Evolutionary conservation across 2,797 vertebrate species (phyloP), one percentile per base, ranked within the genome.

Genomic region (Gymnothorax reevesii): DNA sequence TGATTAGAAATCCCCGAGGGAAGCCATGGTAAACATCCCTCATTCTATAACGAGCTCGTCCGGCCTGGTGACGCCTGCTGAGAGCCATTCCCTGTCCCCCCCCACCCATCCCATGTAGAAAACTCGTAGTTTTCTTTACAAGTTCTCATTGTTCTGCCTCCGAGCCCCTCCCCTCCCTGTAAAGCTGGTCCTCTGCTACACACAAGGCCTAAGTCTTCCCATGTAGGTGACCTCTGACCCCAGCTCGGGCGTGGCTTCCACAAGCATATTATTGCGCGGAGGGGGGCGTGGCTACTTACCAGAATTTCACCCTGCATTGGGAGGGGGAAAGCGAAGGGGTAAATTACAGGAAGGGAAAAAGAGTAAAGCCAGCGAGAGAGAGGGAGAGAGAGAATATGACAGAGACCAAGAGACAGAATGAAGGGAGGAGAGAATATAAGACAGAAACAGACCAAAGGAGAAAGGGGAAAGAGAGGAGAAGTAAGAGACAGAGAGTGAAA

Each of bases 221-320:
- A 92, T 87, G 73, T 85, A 92, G 94, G 84, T 90, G 93, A 94
- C 93, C 94, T 94, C 94, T 95, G 94, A 92, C 90, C 90, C 91
- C 88, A 89, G 89, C 90, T 91, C 94, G 91, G 93, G 90, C 88
- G 88, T 88, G 88, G 91, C 90, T 94, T 92, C 92, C 91, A 92
- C 90, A 89, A 92, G 88, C 59, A 25, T 64, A 60, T 54, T 85
- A 82, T 17, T 89, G 89, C 52, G 69, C 57, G 62, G 64, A 69
- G 62, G 82, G 85, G 62, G 55, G 80, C 87, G 89, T 82, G 92
- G 93, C 97, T 99, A 99, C 98, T 99, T 98, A 99, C 98, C 98
- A 99, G 93, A 92, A 99, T 98, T 95, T 99, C 98, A 95, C 98
- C 98, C 98, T 99, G 95, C 90, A 91, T 86, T 85, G 88, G 85